These are phyloP conservation scores for Phaethon lepturus DNA, from an alignment of 2,113 vertebrate species.

Conservation along the genomic window DNA sequence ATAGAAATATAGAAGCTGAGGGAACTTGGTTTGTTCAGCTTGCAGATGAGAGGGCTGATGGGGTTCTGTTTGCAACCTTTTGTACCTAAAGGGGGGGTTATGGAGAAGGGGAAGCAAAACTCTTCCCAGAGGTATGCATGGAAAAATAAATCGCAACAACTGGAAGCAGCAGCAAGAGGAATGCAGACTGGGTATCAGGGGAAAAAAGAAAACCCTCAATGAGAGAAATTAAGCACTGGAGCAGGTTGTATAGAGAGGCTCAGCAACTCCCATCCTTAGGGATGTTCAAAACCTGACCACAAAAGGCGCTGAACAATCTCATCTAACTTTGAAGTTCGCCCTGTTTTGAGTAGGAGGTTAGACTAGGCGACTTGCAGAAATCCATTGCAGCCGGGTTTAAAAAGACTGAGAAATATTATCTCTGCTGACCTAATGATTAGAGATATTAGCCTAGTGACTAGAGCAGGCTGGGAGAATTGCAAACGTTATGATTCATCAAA, in stretches of 20 bases:
- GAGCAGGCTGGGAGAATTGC: not conserved
- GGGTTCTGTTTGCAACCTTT: not conserved
- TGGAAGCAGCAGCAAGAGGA: not conserved
- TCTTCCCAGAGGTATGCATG: not conserved
- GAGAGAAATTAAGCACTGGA: not conserved
- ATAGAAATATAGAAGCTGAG: not conserved
- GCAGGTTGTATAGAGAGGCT: not conserved
- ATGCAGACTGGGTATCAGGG: not conserved
- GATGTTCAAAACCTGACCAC: not conserved
- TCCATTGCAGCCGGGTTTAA: not conserved
- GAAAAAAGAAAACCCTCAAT: not conserved
- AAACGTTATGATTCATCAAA: not conserved
- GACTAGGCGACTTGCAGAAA: not conserved
- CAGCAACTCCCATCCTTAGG: not conserved
- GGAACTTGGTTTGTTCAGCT: not conserved
- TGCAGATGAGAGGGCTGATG: fast-evolving
- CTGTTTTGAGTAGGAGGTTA: not conserved
- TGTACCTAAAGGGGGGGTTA: not conserved
- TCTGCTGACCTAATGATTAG: not conserved
- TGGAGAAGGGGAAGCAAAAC: not conserved
- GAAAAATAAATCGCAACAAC: not conserved
- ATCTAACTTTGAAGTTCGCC: not conserved
- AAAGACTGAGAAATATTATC: not conserved
- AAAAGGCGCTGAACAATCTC: not conserved
- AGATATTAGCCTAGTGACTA: not conserved